phyloP scores from a whole-genome alignment of 2,888 invertebrate species.

The Tineola bisselliella region DNA sequence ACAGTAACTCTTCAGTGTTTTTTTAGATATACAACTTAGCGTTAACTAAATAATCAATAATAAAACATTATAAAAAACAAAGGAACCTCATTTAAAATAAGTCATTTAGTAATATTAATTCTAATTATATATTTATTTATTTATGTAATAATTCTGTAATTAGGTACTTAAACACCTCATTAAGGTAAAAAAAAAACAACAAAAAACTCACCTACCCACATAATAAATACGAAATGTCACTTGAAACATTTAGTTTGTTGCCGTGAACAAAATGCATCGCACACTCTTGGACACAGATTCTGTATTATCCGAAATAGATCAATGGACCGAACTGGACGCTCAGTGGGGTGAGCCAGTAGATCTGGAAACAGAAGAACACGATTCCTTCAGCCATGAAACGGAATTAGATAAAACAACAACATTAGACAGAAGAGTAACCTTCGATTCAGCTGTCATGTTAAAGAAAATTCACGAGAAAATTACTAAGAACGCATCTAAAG shows the following conservation, averaged over 20 bases:
- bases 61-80: too few relatives aligned
- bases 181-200: not conserved
- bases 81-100: too few relatives aligned
- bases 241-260: not conserved
- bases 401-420: constrained; percentile 31
- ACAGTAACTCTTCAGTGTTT: too few relatives aligned
- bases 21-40: too few relatives aligned
- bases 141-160: too few relatives aligned
- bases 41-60: too few relatives aligned
- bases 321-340: constrained; percentile 48
- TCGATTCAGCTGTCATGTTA: constrained; percentile 47
- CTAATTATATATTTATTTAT: too few relatives aligned
- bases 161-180: not conserved
- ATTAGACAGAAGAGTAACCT: constrained; percentile 39
- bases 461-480: constrained; percentile 39
- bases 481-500: constrained; percentile 30
- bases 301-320: constrained; percentile 35
- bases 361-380: constrained; percentile 41
- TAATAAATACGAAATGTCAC: not conserved
- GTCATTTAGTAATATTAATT: too few relatives aligned
- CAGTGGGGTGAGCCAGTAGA: constrained; percentile 51
- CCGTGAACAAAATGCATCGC: not conserved
- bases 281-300: constrained; percentile 7
- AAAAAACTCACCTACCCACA: not conserved
- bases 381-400: constrained; percentile 18